Conservation (phyloP, 2,113 vertebrate genomes). For the Zootoca vivipara region DNA sequence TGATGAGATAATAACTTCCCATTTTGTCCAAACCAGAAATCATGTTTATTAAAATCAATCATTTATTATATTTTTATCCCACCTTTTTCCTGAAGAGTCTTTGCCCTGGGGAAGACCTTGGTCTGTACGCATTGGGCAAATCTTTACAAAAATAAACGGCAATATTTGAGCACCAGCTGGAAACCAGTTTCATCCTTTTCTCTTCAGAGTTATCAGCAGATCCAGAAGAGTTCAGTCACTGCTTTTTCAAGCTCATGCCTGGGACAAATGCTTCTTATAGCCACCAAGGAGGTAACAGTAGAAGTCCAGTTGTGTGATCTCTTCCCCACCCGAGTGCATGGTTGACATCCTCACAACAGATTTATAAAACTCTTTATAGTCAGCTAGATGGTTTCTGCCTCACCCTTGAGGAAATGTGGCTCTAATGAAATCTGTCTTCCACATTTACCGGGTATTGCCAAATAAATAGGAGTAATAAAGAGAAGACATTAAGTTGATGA, state of each 20-base stretch:
- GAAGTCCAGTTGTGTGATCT: not conserved
- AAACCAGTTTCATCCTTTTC: too few species aligned
- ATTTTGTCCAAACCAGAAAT: not conserved
- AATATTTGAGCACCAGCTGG: not conserved
- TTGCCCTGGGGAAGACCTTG: not conserved
- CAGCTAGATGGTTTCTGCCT: not conserved
- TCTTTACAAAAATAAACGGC: too few species aligned
- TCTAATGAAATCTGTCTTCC: constrained; percentile 8
- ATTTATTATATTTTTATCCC: too few species aligned
- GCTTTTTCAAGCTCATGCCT: not conserved
- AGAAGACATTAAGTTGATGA: not conserved
- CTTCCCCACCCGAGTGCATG: not conserved
- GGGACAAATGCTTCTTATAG: not conserved
- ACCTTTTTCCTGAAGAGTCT: not conserved
- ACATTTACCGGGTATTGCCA: not conserved
- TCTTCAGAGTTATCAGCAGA: not conserved
- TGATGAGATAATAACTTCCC: not conserved
- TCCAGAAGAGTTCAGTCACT: not conserved
- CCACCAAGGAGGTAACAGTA: not conserved
- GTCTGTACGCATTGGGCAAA: not conserved
- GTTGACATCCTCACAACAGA: not conserved
- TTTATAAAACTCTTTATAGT: not conserved
- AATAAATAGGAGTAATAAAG: not conserved
- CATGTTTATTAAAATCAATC: not conserved
- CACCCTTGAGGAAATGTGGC: not conserved